Conservation (phyloP, 2,113 vertebrate species). For the Empidonax alnorum region DNA sequence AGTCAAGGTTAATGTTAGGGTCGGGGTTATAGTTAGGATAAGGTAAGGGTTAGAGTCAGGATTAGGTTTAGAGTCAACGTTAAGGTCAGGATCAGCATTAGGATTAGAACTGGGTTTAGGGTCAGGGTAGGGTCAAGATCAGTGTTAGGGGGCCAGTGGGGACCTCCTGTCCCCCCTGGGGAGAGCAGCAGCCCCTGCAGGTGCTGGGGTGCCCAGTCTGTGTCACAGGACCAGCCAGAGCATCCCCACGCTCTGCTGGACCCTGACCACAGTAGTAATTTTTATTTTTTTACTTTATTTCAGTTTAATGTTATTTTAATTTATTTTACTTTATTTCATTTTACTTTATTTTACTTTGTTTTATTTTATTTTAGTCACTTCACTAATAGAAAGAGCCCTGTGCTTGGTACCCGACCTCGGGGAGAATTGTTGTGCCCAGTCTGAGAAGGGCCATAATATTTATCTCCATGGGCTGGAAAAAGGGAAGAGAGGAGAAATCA, state of each 20-base stretch:
- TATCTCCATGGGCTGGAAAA: rapidly evolving
- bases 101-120: no score
- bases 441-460: background rate
- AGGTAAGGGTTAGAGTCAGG: background rate
- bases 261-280: background rate
- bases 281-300: background rate
- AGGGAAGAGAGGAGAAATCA: background rate
- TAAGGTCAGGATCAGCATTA: background rate
- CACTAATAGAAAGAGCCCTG: background rate
- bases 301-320: no score
- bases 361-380: background rate
- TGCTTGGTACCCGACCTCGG: rapidly evolving
- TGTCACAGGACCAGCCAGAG: rapidly evolving
- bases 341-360: background rate
- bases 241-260: background rate
- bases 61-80: background rate
- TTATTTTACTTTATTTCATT: background rate
- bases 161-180: no score
- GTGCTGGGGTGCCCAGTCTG: background rate
- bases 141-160: background rate
- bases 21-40: background rate
- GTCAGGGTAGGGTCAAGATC: no score
- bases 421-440: background rate
- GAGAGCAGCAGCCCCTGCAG: background rate
- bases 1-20: background rate